Conservation (phyloP, 2,888 invertebrate species). For the Hyposoter dolosus region DNA sequence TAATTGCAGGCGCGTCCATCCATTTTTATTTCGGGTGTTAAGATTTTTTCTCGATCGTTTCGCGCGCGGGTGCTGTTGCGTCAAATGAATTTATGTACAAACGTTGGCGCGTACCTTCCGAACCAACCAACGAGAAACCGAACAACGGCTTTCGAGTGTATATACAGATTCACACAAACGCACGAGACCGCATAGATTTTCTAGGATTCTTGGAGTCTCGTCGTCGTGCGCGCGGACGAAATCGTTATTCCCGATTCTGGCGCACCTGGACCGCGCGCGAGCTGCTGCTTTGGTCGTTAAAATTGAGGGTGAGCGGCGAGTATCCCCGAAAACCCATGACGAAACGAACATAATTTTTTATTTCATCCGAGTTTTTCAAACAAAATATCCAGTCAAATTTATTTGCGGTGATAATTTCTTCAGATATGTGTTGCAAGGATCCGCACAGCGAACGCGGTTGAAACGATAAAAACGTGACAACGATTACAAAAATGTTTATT, state of each 20-base stretch:
- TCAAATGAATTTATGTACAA: slow-evolving; percentile 56
- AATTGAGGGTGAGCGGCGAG: slow-evolving; percentile 37
- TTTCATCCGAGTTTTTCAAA: slow-evolving; percentile 32
- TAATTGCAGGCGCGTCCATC: slow-evolving; percentile 75
- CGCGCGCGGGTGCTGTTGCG: slow-evolving; percentile 15
- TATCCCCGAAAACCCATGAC: slow-evolving; percentile 40
- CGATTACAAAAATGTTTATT: background rate
- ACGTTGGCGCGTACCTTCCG: background rate
- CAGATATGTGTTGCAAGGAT: too few relatives aligned
- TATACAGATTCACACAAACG: too few relatives aligned
- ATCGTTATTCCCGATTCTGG: slow-evolving; percentile 34
- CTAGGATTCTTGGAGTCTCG: background rate
- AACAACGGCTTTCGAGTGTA: too few relatives aligned
- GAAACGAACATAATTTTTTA: slow-evolving; percentile 43
- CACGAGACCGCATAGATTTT: background rate
- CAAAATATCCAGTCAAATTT: background rate
- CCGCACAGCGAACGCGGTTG: background rate
- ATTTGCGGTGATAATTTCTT: background rate
- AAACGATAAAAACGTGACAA: background rate
- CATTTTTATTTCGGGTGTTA: slow-evolving; percentile 78
- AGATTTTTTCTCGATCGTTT: slow-evolving; percentile 27
- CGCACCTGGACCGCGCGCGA: slow-evolving; percentile 43
- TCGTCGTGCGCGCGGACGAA: background rate
- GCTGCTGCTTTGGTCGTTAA: slow-evolving; percentile 46
- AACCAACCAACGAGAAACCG: background rate